Evolutionary conservation across 2,113 vertebrate species (phyloP), one percentile per base, ranked within the genome.

Genomic region (Tamias sibiricus): DNA sequence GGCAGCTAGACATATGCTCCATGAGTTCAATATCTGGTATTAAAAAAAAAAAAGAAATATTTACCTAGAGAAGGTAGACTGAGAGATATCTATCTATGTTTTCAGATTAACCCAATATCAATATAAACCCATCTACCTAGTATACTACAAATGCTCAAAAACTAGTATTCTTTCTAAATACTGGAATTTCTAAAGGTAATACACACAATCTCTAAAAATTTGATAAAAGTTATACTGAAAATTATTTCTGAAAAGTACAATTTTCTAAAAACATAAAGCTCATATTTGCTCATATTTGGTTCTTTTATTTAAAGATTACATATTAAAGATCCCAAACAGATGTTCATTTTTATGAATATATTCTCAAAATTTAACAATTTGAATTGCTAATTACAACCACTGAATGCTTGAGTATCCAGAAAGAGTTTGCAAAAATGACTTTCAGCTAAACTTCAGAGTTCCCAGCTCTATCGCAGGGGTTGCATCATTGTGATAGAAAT

Each of bases 241-340:
- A 88, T 77, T 92, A 69, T 92, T 80, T 96, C 75, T 69, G 57
- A 74, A 42, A 95, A 80, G 22, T 49, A 75, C 7, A 62, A 80
- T 75, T 94, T 80, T 80, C 54, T 79, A 87, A 88, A 85, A 37
- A 35, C 28, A 32, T 22, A 30, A 86, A 75, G 35, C 4, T 84
- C 24, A 10, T 28, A 83, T 10, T 42, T 80, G 87, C 16, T 92
- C 5, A 42, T 35, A 24, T 92, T 62, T 22, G n/a, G 17, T 2
- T 66, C 10, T 54, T 94, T 92, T 66, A 89, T 40, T 95, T 93
- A 72, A 95, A 93, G 30, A 72, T 0, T 64, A 24, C 4, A 54
- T 52, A 52, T 72, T 94, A 88, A 95, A 79, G 2, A 66, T 72
- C 17, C 19, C 22, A 82, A 69, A 54, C 2, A 28, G 4, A 7